Evolutionary conservation across 2,797 vertebrate species (phyloP).

Genomic region (Chaetodon trifasciatus): DNA sequence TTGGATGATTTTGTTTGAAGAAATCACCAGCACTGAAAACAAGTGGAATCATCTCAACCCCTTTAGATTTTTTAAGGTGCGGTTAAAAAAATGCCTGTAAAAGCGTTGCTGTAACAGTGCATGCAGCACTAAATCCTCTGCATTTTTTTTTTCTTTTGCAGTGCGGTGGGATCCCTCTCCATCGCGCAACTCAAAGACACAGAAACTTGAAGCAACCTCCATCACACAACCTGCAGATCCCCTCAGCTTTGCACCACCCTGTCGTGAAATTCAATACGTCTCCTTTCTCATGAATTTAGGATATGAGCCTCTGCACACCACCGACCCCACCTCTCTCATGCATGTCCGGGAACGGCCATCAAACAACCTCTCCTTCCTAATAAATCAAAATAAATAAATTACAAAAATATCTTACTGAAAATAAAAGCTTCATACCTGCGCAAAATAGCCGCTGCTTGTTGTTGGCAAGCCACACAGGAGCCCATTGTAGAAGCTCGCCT

Average conservation of each 20-base stretch:
- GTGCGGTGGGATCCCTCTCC: constrained; percentile 53
- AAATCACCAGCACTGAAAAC: not conserved
- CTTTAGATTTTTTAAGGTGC: not conserved
- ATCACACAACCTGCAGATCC: constrained; percentile 72
- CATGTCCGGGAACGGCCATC: constrained; percentile 36
- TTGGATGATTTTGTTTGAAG: not conserved
- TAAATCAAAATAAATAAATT: not conserved
- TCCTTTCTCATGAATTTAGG: constrained; percentile 70
- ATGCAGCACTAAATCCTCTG: not conserved
- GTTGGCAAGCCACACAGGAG: constrained; percentile 81
- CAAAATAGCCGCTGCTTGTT: constrained; percentile 77
- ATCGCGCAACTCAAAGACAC: constrained; percentile 62
- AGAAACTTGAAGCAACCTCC: constrained; percentile 64
- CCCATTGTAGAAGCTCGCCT: constrained; percentile 82
- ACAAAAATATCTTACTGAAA: constrained; percentile 16
- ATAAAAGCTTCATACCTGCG: constrained; percentile 86
- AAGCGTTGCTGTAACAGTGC: no score
- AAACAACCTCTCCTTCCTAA: constrained; percentile 4
- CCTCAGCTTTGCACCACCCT: constrained; percentile 73
- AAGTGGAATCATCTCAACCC: not conserved
- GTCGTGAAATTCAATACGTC: constrained; percentile 73
- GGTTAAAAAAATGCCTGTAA: not conserved
- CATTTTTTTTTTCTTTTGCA: constrained; percentile 11
- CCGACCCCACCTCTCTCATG: constrained; percentile 6
- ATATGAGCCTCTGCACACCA: constrained; percentile 43